These are phyloP conservation scores for Rhagium mordax DNA, from an alignment of 2,888 invertebrate genomes.

Conservation along the genomic window DNA sequence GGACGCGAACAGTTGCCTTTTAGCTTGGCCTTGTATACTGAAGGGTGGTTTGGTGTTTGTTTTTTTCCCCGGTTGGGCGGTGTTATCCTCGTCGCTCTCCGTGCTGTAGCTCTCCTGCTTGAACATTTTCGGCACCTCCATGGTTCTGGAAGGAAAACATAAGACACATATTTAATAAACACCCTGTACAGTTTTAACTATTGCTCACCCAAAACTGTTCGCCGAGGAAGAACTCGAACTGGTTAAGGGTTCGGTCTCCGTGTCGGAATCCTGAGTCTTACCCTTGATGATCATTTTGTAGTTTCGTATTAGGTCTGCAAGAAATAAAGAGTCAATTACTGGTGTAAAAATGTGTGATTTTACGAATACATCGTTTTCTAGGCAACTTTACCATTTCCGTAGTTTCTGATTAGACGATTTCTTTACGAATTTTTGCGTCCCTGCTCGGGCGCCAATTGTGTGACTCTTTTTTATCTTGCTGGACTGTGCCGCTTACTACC, in stretches of 20 bases:
- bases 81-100: conserved; percentile 45
- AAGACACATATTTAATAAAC: too few relatives aligned
- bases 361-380: too few relatives aligned
- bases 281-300: conserved; percentile 61
- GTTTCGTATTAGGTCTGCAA: conserved; percentile 59
- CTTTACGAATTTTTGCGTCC: too few relatives aligned
- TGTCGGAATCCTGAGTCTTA: conserved; percentile 61
- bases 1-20: not conserved
- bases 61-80: conserved; percentile 5
- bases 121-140: conserved; percentile 39
- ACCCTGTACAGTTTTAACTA: too few relatives aligned
- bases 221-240: conserved; percentile 65
- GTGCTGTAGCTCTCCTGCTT: conserved; percentile 43
- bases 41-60: conserved; percentile 6
- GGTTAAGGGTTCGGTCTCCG: conserved; percentile 68
- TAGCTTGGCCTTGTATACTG: conserved; percentile 26
- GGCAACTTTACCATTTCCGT: too few relatives aligned
- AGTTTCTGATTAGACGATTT: too few relatives aligned
- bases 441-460: too few relatives aligned
- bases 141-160: conserved; percentile 30
- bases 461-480: too few relatives aligned
- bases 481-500: too few relatives aligned
- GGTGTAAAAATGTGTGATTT: too few relatives aligned
- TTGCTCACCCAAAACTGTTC: conserved; percentile 68
- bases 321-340: conserved; percentile 24